Evolutionary conservation across 2,888 invertebrate genomes (phyloP), one percentile per base, ranked within the genome.

Genomic region (Cartodere bifasciata): DNA sequence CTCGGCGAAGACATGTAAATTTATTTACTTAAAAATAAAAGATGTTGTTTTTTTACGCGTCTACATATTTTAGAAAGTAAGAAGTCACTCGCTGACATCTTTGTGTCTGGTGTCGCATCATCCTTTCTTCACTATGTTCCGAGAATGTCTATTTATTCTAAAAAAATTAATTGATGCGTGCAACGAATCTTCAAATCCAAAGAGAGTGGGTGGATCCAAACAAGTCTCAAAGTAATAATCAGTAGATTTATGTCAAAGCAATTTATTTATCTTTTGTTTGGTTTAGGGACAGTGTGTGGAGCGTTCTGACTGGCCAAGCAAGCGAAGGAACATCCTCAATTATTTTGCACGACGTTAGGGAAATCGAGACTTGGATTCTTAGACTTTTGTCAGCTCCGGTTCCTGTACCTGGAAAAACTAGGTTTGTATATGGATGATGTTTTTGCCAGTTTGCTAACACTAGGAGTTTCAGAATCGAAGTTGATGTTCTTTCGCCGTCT

Each of bases 321-420:
- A 72, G 76, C 47, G 85, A 86, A 42, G 75, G 76, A 35, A 79
- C 82, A 11, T 83, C 88, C 2, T 82, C 85, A 1, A 83, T 87
- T 39, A 86, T 97, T 10, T 68, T 94, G 46, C 94, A 94, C 59
- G 95, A 97, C 62, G 90, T 98, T 22, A 76, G 86, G 45, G 95
- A 97, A 65, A 90, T 99, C 42, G 98, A 99, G 64, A 97, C 94
- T 4, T 99, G 98, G 97, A 95, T 98, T 47, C 66, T 98, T 36
- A 75, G 94, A 37, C 67, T 98, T 22, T 69, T 99, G 24, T 95
- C 94, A 43, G 87, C 97, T 33, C 98, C 98, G 3, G 97, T 98
- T 29, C 95, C 97, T 4, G 90, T 98, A 35, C 98, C 98, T 17
- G 90, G 91, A 33, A 92, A 91, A 64, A 98, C 98, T 7, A 75